phyloP scores from a whole-genome alignment of 2,797 vertebrate species.

The Oreonectes daqikongensis region DNA sequence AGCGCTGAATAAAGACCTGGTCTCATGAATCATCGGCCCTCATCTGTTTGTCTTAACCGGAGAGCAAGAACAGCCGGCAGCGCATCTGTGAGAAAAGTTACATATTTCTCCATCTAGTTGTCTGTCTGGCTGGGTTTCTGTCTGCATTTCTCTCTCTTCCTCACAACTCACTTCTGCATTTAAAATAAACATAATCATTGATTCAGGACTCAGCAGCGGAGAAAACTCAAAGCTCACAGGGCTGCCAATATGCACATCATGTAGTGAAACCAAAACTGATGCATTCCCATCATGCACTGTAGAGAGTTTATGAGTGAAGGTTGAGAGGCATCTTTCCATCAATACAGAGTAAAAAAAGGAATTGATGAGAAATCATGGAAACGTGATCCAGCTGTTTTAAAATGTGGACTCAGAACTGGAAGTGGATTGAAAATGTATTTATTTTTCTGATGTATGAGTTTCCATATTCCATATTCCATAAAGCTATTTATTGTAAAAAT shows the following conservation, averaged over 20 bases:
- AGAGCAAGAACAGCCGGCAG: conserved; percentile 41
- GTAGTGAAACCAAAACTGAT: conserved; percentile 21
- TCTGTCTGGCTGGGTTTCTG: neutral
- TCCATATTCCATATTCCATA: no score
- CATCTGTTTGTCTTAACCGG: conserved; percentile 15
- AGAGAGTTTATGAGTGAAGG: neutral
- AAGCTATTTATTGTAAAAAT: no score
- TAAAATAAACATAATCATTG: conserved; percentile 47
- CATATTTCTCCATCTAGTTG: conserved; percentile 1
- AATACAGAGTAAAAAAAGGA: neutral
- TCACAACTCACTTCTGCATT: conserved; percentile 13
- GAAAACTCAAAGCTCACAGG: conserved; percentile 32
- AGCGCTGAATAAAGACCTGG: conserved; percentile 74
- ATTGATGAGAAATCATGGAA: neutral
- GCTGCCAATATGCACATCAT: conserved; percentile 7
- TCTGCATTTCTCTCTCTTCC: neutral
- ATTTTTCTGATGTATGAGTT: no score
- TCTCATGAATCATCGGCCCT: conserved; percentile 72
- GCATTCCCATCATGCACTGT: neutral
- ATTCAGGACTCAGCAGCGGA: conserved; percentile 38
- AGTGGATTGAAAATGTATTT: no score
- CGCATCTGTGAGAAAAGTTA: conserved; percentile 8
- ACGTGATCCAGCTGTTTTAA: neutral
- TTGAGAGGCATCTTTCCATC: neutral
- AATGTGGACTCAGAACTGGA: no score